These are phyloP conservation scores for Epiblema foenella DNA, from an alignment of 2,888 invertebrate genomes.

Conservation along the genomic window DNA sequence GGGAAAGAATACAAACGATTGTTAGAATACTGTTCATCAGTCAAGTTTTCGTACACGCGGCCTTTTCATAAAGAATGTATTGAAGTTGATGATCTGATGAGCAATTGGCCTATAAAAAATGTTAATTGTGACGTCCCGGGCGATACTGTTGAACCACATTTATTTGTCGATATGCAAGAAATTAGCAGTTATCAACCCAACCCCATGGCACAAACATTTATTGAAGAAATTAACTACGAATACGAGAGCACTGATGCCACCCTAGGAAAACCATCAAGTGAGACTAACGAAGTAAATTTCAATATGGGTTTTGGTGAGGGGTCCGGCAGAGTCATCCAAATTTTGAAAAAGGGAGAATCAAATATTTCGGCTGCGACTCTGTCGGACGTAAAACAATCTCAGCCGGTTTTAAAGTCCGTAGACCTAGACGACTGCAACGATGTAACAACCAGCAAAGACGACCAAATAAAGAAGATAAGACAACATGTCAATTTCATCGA, in stretches of 20 bases:
- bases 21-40: constrained; percentile 66
- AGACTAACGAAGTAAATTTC: constrained; percentile 72
- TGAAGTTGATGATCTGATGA: constrained; percentile 60
- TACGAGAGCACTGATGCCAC: constrained; percentile 52
- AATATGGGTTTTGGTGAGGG: constrained; percentile 85
- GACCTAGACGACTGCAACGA: constrained; percentile 53
- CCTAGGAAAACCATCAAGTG: constrained; percentile 51
- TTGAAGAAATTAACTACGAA: constrained; percentile 66
- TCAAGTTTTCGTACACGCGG: constrained; percentile 73
- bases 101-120: constrained; percentile 67
- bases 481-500: constrained; percentile 61
- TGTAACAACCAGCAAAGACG: constrained; percentile 48
- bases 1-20: constrained; percentile 66
- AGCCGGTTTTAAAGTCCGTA: constrained; percentile 78
- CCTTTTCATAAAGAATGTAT: constrained; percentile 71
- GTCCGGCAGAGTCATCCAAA: constrained; percentile 85
- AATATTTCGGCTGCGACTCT: constrained; percentile 85
- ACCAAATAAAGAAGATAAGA: constrained; percentile 58
- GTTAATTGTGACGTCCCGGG: constrained; percentile 43
- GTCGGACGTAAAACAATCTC: constrained; percentile 84
- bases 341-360: constrained; percentile 72
- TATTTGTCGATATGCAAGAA: constrained; percentile 58
- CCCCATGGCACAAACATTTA: constrained; percentile 63
- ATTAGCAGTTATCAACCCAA: constrained; percentile 49
- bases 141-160: constrained; percentile 49